Conservation (phyloP, 2,888 invertebrate species). For the Cryptosula pallasiana region DNA sequence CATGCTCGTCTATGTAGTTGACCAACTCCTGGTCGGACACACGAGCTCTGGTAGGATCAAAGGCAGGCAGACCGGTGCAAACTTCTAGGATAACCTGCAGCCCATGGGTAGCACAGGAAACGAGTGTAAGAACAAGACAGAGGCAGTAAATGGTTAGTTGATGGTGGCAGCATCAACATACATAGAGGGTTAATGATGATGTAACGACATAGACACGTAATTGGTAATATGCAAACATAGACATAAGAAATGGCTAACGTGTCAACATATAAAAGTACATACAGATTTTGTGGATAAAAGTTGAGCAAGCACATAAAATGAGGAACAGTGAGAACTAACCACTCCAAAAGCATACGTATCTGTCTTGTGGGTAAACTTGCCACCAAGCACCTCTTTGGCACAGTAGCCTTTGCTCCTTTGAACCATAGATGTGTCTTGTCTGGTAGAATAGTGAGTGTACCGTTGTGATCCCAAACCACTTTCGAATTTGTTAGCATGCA, state of each 20-base stretch:
- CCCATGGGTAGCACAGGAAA: no score
- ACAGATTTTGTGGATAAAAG: no score
- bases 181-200: no score
- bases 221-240: no score
- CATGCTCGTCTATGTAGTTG: not conserved
- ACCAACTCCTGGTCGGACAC: not conserved
- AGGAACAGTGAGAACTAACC: not conserved
- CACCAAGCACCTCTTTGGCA: not conserved
- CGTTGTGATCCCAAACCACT: not conserved
- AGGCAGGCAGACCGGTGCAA: not conserved
- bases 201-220: no score
- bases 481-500: not conserved
- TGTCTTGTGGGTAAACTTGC: not conserved
- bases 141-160: no score
- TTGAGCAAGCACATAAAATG: no score
- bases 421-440: not conserved
- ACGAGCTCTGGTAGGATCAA: not conserved
- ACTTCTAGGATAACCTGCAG: not conserved
- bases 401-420: slow-evolving; percentile 20
- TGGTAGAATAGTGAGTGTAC: slow-evolving; percentile 17
- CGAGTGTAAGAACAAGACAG: no score
- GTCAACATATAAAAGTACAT: no score
- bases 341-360: slow-evolving; percentile 23
- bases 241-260: no score
- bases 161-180: no score